Evolutionary conservation across 2,797 vertebrate species (phyloP).

Genomic region (Scolopax bukidnonensis): DNA sequence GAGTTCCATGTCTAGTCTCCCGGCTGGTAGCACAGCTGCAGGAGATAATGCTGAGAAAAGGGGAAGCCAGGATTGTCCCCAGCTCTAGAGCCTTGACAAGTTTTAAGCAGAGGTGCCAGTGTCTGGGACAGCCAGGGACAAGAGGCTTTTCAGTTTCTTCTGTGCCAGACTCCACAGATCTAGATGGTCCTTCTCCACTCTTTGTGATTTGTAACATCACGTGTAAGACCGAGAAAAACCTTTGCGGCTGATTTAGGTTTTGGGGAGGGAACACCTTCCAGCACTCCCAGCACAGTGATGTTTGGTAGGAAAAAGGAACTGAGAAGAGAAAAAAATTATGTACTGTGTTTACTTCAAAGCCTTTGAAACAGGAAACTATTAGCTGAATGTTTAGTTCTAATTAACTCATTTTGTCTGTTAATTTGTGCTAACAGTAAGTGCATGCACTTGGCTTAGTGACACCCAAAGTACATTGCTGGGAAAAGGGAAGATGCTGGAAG

Average conservation of each 20-base stretch:
- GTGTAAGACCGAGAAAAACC: neutral
- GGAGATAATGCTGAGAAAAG: neutral
- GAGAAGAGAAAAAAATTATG: neutral
- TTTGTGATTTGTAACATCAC: neutral
- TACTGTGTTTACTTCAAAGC: neutral
- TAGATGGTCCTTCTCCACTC: neutral
- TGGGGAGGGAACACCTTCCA: neutral
- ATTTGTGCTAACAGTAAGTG: neutral
- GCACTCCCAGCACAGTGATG: neutral
- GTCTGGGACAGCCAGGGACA: neutral
- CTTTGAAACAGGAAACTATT: conserved; percentile 34
- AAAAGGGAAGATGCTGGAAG: neutral
- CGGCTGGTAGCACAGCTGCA: neutral
- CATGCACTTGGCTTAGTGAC: neutral
- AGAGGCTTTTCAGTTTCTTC: neutral
- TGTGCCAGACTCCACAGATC: neutral
- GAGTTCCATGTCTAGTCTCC: neutral
- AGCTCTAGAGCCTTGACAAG: neutral
- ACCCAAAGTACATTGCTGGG: neutral
- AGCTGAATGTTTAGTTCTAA: conserved; percentile 24
- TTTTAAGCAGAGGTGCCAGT: neutral
- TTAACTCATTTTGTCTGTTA: neutral
- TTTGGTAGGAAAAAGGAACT: neutral
- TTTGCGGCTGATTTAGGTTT: neutral
- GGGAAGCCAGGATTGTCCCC: neutral